These are phyloP conservation scores for Oncorhynchus kisutch DNA, from an alignment of 2,113 vertebrate genomes.

Conservation along the genomic window DNA sequence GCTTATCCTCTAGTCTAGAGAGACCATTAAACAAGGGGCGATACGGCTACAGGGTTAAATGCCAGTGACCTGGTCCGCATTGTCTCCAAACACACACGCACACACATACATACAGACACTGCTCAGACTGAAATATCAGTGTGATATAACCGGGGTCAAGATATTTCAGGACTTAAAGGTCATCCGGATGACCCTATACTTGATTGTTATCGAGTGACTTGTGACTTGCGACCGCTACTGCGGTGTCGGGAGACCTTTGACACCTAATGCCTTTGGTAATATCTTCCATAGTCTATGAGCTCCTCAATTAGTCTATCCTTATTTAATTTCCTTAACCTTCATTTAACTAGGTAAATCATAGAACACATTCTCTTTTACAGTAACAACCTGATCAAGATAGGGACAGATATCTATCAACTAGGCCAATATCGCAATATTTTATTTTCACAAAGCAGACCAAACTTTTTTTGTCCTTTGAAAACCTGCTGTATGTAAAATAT, in stretches of 20 bases:
- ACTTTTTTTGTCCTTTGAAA: too few species aligned
- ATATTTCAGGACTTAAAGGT: neutral
- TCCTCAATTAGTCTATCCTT: conserved; percentile 3
- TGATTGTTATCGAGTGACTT: conserved; percentile 6
- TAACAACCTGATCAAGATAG: too few species aligned
- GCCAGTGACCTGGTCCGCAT: conserved; percentile 14
- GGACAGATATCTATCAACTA: neutral
- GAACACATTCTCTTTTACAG: too few species aligned
- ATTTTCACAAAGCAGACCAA: too few species aligned
- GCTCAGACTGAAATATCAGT: neutral
- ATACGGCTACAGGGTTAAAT: conserved; percentile 39
- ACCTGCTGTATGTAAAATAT: too few species aligned
- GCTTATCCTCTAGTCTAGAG: conserved; percentile 23
- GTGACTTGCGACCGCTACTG: neutral
- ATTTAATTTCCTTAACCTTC: too few species aligned
- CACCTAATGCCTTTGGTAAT: neutral
- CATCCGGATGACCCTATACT: conserved; percentile 10
- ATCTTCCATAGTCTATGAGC: conserved; percentile 3
- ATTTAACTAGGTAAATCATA: too few species aligned
- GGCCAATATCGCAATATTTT: too few species aligned
- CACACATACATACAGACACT: neutral
- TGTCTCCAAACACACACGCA: conserved; percentile 14
- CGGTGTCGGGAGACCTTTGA: neutral
- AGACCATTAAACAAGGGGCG: conserved; percentile 39
- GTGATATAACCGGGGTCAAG: conserved; percentile 1